These are phyloP conservation scores for Lontra canadensis DNA, from an alignment of 2,113 vertebrate genomes.

Conservation along the genomic window DNA sequence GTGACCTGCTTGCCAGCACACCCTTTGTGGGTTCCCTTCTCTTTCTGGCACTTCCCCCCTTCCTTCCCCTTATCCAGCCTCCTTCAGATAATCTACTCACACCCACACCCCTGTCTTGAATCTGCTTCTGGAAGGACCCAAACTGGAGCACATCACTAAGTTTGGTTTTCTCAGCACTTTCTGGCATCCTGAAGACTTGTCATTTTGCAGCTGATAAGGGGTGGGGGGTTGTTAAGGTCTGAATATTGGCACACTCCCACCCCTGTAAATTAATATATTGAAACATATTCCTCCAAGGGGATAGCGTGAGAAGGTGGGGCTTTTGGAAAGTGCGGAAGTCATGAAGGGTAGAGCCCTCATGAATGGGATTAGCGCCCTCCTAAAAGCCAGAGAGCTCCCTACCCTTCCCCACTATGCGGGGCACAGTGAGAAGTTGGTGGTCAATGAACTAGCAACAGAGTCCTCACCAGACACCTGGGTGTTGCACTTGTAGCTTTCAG, in stretches of 20 bases:
- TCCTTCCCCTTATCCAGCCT: too few relatives aligned
- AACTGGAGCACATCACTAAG: not conserved
- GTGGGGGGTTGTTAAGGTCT: not conserved
- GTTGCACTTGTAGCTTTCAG: not conserved
- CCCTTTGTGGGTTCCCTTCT: not conserved
- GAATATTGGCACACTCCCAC: not conserved
- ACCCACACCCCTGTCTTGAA: not conserved
- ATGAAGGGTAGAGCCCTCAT: not conserved
- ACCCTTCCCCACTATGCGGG: too few relatives aligned
- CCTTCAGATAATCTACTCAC: not conserved
- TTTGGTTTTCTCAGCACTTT: not conserved
- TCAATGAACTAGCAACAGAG: not conserved
- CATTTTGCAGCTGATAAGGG: not conserved
- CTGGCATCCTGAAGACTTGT: not conserved
- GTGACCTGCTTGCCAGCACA: not conserved
- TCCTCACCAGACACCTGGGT: not conserved
- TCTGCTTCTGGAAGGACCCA: not conserved
- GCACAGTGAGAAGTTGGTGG: not conserved
- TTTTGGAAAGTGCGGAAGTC: not conserved
- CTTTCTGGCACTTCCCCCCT: not conserved
- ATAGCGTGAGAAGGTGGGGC: not conserved
- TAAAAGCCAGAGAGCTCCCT: not conserved
- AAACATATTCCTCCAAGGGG: not conserved
- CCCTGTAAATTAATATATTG: not conserved
- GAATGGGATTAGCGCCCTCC: not conserved